These are phyloP conservation scores for Caenorhabditis briggsae DNA, from an alignment of 1,140 invertebrate genomes.

Conservation along the genomic window DNA sequence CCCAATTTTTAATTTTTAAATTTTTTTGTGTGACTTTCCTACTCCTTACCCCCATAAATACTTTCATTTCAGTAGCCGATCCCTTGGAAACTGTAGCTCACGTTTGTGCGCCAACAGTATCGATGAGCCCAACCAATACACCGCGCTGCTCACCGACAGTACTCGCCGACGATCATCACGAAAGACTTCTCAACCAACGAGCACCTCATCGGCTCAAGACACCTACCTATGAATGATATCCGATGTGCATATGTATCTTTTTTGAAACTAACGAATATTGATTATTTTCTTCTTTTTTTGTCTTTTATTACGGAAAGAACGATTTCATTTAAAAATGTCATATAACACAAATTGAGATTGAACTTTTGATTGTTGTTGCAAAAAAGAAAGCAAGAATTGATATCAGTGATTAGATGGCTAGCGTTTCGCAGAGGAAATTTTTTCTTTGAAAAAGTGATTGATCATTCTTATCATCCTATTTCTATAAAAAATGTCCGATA, in stretches of 20 bases:
- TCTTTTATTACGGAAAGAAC: constrained; percentile 42
- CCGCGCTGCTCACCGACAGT: constrained; percentile 72
- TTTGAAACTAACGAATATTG: not conserved
- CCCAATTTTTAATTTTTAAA: not conserved
- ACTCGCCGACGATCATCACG: constrained; percentile 64
- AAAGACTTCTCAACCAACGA: constrained; percentile 71
- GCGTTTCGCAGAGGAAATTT: not conserved
- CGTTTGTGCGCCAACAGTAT: constrained; percentile 62
- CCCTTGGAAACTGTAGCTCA: constrained; percentile 66
- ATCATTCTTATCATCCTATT: not conserved
- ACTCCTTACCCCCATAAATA: not conserved
- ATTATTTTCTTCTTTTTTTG: not conserved
- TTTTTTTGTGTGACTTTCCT: not conserved
- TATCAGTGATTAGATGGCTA: too few species aligned
- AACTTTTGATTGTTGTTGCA: constrained; percentile 11
- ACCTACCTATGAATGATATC: constrained; percentile 70
- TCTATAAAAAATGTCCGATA: constrained; percentile 35
- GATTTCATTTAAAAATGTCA: not conserved
- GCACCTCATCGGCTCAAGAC: constrained; percentile 73
- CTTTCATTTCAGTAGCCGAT: constrained; percentile 52
- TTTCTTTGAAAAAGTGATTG: not conserved
- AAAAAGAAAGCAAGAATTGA: not conserved
- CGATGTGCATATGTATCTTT: constrained; percentile 40
- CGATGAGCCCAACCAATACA: constrained; percentile 71
- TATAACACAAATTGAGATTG: constrained; percentile 4